Evolutionary conservation across 2,888 invertebrate species (phyloP).

Genomic region (Drosophila paracracens): DNA sequence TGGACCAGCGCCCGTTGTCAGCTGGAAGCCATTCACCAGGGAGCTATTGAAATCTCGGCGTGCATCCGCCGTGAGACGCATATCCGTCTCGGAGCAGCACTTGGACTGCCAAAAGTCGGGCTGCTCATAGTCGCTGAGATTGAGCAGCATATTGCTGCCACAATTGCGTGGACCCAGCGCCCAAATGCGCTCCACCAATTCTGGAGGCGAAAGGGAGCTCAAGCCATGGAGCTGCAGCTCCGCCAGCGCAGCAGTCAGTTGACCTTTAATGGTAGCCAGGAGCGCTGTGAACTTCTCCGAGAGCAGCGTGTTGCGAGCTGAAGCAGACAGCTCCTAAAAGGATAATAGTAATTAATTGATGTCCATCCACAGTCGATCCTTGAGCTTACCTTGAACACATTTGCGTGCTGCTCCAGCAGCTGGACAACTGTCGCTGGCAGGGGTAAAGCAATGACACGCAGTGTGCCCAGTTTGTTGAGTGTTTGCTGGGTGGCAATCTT

Average conservation of each 20-base stretch:
- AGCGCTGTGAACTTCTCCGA: slow-evolving; percentile 78
- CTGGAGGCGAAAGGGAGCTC: slow-evolving; percentile 85
- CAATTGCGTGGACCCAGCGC: slow-evolving; percentile 95
- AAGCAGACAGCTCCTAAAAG: slow-evolving; percentile 70
- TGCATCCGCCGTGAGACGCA: slow-evolving; percentile 83
- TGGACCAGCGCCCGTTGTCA: slow-evolving; percentile 95
- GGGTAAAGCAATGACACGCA: slow-evolving; percentile 91
- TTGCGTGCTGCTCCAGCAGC: slow-evolving; percentile 89
- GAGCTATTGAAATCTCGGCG: slow-evolving; percentile 90
- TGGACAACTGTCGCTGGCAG: slow-evolving; percentile 90
- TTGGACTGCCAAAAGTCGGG: slow-evolving; percentile 86
- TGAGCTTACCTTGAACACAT: slow-evolving; percentile 88
- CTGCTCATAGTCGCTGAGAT: slow-evolving; percentile 89
- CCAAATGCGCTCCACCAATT: slow-evolving; percentile 91
- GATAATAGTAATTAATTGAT: no score
- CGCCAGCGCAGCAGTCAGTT: slow-evolving; percentile 87
- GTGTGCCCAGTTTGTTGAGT: slow-evolving; percentile 89
- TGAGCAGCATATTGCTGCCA: slow-evolving; percentile 95
- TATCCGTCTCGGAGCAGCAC: slow-evolving; percentile 71
- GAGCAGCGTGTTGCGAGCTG: slow-evolving; percentile 67
- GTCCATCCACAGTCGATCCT: neutral
- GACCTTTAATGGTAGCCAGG: slow-evolving; percentile 84
- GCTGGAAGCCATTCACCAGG: slow-evolving; percentile 94
- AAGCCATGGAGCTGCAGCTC: slow-evolving; percentile 86
- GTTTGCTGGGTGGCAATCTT: slow-evolving; percentile 88